Evolutionary conservation across 2,113 vertebrate species (phyloP).

Genomic region (Rhabdornis inornatus): DNA sequence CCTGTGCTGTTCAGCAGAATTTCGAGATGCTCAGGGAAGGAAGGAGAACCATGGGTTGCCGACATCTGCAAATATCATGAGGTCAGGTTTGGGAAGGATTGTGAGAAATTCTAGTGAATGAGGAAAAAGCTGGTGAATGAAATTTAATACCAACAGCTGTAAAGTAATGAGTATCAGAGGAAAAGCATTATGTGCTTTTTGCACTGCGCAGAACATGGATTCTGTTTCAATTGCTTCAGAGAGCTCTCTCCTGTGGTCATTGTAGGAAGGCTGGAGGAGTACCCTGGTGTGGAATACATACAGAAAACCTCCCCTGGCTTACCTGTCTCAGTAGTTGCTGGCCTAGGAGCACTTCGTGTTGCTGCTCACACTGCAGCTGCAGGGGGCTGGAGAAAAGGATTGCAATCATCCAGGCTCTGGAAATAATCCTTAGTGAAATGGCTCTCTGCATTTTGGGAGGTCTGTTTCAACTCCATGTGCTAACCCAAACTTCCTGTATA

Average conservation of each 20-base stretch:
- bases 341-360: not conserved
- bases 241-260: not conserved
- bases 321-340: not conserved
- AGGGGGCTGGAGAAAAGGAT: not conserved
- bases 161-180: not conserved
- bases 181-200: not conserved
- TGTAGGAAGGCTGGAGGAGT: not conserved
- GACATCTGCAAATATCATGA: not conserved
- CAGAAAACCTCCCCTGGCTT: not conserved
- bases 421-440: not conserved
- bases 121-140: not conserved
- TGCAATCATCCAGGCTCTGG: not conserved
- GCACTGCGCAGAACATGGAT: not conserved
- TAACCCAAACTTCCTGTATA: not conserved
- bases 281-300: not conserved
- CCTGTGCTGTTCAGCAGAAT: not conserved
- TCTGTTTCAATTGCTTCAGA: not conserved
- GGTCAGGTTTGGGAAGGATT: not conserved
- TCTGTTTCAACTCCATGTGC: not conserved
- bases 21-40: not conserved
- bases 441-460: not conserved
- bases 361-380: not conserved
- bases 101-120: not conserved
- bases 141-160: not conserved
- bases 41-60: not conserved